Percentiles rank a stretch among this genome's conserved stretches.
phyloP scores from a whole-genome alignment of 2,113 vertebrate species.

The Triplophysa tibetana region DNA sequence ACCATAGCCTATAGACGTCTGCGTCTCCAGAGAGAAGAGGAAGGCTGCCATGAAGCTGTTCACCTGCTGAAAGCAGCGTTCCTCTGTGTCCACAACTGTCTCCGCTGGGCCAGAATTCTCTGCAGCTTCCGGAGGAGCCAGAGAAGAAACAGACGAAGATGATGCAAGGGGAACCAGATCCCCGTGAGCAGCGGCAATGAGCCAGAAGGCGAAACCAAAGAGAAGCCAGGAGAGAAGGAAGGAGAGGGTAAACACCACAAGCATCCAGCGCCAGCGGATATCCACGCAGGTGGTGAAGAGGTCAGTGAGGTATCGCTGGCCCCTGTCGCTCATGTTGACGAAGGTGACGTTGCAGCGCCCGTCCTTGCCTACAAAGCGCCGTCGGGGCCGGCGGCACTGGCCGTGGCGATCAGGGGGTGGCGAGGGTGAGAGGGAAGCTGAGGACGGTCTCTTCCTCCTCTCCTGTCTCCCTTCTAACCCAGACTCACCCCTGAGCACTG shows the following conservation, averaged over 20 bases:
- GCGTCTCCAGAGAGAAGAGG: constrained; percentile 89
- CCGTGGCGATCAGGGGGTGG: constrained; percentile 34
- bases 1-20: constrained; percentile 91
- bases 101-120: constrained; percentile 50
- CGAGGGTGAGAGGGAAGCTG: constrained; percentile 58
- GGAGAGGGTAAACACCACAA: constrained; percentile 88
- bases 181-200: constrained; percentile 85
- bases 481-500: constrained; percentile 27
- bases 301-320: constrained; percentile 87
- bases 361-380: constrained; percentile 89
- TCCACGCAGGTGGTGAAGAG: constrained; percentile 93
- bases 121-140: constrained; percentile 42
- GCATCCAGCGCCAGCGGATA: constrained; percentile 93
- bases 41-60: constrained; percentile 90
- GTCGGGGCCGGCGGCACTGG: constrained; percentile 66
- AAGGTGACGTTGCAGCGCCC: constrained; percentile 90
- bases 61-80: constrained; percentile 85
- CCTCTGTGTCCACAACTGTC: constrained; percentile 58
- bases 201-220: constrained; percentile 89
- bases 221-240: constrained; percentile 90
- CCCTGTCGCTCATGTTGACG: constrained; percentile 86
- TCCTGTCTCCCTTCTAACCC: constrained; percentile 40
- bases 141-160: constrained; percentile 42
- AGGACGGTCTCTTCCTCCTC: constrained; percentile 46
- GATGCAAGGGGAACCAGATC: constrained; percentile 71